phyloP scores from a whole-genome alignment of 2,888 invertebrate species.

The Cetonia aurata region DNA sequence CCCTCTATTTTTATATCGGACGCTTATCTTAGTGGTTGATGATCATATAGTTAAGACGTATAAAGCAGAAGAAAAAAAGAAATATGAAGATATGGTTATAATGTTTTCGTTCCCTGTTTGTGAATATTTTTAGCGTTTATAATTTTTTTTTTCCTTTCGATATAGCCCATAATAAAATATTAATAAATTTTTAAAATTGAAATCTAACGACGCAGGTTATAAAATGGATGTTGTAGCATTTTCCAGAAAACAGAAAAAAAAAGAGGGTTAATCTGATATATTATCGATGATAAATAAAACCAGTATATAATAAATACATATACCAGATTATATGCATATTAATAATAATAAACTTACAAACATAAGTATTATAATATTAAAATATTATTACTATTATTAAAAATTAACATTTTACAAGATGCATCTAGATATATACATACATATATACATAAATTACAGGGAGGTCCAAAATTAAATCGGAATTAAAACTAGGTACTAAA shows the following conservation, averaged over 20 bases:
- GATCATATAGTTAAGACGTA: constrained; percentile 54
- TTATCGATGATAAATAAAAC: background rate
- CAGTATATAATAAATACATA: constrained; percentile 33
- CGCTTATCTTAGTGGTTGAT: constrained; percentile 57
- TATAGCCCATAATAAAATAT: too few relatives aligned
- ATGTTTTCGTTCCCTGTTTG: constrained; percentile 32
- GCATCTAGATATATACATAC: background rate
- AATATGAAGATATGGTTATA: constrained; percentile 3
- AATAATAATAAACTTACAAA: constrained; percentile 16
- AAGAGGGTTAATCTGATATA: constrained; percentile 62
- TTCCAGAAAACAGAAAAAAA: constrained; percentile 49
- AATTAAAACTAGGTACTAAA: too few relatives aligned
- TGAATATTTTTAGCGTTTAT: background rate
- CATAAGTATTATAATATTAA: constrained; percentile 33
- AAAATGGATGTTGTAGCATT: constrained; percentile 26
- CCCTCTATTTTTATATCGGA: constrained; percentile 70
- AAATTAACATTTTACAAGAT: background rate
- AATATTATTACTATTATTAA: constrained; percentile 19
- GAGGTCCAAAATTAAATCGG: too few relatives aligned
- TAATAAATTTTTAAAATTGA: too few relatives aligned
- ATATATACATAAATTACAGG: too few relatives aligned
- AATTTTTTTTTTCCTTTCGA: too few relatives aligned
- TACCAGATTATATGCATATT: constrained; percentile 49
- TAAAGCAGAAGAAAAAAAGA: background rate
- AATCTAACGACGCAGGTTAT: background rate